Base-by-base conservation (phyloP, 2,797 vertebrate species). In the Urocyon cinereoargenteus region DNA sequence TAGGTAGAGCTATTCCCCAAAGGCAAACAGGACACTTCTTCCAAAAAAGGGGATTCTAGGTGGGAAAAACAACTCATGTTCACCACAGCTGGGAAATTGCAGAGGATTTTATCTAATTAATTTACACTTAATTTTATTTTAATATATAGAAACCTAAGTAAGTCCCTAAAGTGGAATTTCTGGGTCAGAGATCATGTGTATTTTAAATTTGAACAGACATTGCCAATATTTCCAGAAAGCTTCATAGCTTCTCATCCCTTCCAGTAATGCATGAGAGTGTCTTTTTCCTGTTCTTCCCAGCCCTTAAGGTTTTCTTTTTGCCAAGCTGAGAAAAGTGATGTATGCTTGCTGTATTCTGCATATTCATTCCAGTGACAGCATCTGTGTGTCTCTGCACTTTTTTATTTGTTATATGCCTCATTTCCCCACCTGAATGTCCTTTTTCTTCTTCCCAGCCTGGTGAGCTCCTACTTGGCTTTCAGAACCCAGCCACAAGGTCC, bases 121-220 rank as follows among this genome's bases (percentile, higher is more conserved):
- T 73, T 55, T 31, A 77, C 55, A 55, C 51, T 79, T 61, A 49
- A 51, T 77, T 77, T 49, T 31, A 18, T 49, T 8, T 77, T 77
- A 73, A 22, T n/a, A 26, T 2, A 26, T 57, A 14, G n/a, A 68
- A 12, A 9, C 15, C 11, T 51, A 26, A 34, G n/a, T 68, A 68
- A 91, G 45, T 89, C 49, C 15, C 88, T 19, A 70, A 72, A 18
- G 8, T 31, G 5, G 26, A 55, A 61, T 72, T 72, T 85, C 49
- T 9, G 90, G 36, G 21, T 77, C n/a, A 72, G 75, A 59, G n/a
- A 36, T 49, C 53, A 31, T 12, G 0, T 12, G 13, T 36, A 59
- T 77, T 83, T 93, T 77, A 64, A 81, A 91, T 72, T 22, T 36
- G 72, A 96, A n/a, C 14, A 53, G 51, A 53, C 73, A 79, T 62